These are phyloP conservation scores for Cotesia chilonis DNA, from an alignment of 1,140 invertebrate species.

Conservation along the genomic window DNA sequence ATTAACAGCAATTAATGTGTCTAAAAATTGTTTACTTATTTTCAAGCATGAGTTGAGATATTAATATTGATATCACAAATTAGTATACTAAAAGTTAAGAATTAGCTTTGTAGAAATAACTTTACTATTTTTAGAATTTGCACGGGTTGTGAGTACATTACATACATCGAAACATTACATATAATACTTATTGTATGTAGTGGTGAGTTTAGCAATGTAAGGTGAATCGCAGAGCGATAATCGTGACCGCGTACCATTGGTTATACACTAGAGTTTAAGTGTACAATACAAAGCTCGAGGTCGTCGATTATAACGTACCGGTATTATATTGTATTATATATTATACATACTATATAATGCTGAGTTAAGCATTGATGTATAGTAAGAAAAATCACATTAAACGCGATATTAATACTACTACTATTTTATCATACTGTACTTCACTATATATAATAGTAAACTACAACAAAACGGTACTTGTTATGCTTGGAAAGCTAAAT, in stretches of 20 bases:
- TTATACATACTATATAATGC: no score
- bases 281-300: conserved; percentile 18
- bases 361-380: neutral
- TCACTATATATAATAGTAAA: no score
- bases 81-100: no score
- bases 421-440: no score
- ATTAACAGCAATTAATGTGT: neutral
- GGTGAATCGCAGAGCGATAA: conserved; percentile 20
- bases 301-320: conserved; percentile 31
- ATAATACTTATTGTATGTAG: neutral
- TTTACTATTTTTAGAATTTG: conserved; percentile 26
- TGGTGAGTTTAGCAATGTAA: neutral
- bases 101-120: conserved; percentile 28
- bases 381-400: conserved; percentile 9
- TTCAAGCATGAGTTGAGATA: neutral
- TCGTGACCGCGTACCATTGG: conserved; percentile 20
- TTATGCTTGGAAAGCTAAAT: no score
- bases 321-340: no score
- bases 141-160: neutral
- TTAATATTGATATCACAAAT: neutral
- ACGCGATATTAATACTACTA: neutral
- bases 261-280: neutral
- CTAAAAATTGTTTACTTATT: no score
- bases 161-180: conserved; percentile 15
- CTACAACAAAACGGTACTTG: no score